Base-by-base conservation (phyloP, 92 coral and sea anemone species). In the Zoanthus solanderi region DNA sequence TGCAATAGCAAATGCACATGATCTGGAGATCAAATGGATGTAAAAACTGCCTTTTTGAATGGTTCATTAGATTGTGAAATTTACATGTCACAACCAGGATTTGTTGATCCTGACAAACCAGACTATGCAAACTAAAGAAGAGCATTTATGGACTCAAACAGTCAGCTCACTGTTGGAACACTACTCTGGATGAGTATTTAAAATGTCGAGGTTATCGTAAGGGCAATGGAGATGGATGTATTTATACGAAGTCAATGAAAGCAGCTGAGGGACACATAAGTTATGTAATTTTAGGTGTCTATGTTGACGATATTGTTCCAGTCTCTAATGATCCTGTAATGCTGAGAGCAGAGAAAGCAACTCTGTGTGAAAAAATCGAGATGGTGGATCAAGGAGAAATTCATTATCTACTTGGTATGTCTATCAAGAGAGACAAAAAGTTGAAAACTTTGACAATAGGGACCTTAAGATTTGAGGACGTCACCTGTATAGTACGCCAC, bases 1-100 rank as follows among this genome's bases (percentile, higher is more conserved):
- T 46, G 94, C 94, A 30, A 78, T 89, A 71, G 94, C 90, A 10
- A 91, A 91, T 84, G 89, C 87, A 61, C 89, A 88, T 71, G 87
- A 91, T 57, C 79, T 88, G 50, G 94, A 91, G 77, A 71, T 77
- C 93, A 91, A 76, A 91, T 91, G 93, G 91, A 87, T 88, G 89
- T 90, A 42, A 92, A 92, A 73, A 92, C 91, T 82, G 95, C 93
- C 54, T 90, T 89, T 63, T 75, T 88, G 71, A 83, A 91, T 79
- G 92, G 89, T 69, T 78, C 82, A 56, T 58, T 92, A 72, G 95
- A 92, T 71, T 90, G 89, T 78, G 89, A 92, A 32, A 92, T 90
- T 71, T 91, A 88, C 91, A 84, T 91, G 94, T 58, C 91, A 50
- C 93, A 92, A 31, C 95, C 93, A 31, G 89, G 93, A 60, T 92